Conservation (phyloP, 2,888 invertebrate species). For the Cecidostiba fungosa region DNA sequence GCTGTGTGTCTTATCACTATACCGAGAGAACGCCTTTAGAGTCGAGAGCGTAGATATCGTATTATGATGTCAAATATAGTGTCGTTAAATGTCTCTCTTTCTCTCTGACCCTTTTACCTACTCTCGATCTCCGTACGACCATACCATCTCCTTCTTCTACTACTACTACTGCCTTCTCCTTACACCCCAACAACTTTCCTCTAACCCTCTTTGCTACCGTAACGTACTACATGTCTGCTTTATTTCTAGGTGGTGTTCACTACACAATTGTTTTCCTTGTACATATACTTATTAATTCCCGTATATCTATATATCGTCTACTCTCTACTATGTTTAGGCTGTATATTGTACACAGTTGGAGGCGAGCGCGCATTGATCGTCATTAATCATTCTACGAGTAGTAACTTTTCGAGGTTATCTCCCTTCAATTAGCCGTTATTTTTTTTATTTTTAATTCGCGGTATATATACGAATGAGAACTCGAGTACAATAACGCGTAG, state of each 20-base stretch:
- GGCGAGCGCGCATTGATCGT: constrained; percentile 4
- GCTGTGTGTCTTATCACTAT: constrained; percentile 26
- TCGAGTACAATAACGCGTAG: too few species aligned
- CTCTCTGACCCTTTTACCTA: constrained; percentile 32
- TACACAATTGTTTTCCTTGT: constrained; percentile 72
- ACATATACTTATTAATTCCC: constrained; percentile 64
- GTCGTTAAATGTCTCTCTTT: constrained; percentile 39
- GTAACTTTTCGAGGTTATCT: not conserved
- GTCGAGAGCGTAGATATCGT: constrained; percentile 26
- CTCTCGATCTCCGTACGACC: not conserved
- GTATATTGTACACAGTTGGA: constrained; percentile 49
- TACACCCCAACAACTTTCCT: constrained; percentile 57
- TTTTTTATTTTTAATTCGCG: not conserved
- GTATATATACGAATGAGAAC: too few species aligned
- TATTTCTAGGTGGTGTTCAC: constrained; percentile 79
- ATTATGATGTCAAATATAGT: constrained; percentile 38
- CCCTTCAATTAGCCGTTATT: not conserved
- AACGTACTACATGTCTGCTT: constrained; percentile 74
- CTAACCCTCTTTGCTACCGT: constrained; percentile 69
- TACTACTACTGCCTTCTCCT: constrained; percentile 32
- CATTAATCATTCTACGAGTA: not conserved
- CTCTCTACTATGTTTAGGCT: constrained; percentile 40
- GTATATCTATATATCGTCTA: constrained; percentile 49
- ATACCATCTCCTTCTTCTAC: constrained; percentile 4
- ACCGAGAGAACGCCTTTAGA: constrained; percentile 13